Evolutionary conservation across 2,113 vertebrate species (phyloP), one percentile per base, ranked within the genome.

Genomic region (Psilopsiagon aurifrons): DNA sequence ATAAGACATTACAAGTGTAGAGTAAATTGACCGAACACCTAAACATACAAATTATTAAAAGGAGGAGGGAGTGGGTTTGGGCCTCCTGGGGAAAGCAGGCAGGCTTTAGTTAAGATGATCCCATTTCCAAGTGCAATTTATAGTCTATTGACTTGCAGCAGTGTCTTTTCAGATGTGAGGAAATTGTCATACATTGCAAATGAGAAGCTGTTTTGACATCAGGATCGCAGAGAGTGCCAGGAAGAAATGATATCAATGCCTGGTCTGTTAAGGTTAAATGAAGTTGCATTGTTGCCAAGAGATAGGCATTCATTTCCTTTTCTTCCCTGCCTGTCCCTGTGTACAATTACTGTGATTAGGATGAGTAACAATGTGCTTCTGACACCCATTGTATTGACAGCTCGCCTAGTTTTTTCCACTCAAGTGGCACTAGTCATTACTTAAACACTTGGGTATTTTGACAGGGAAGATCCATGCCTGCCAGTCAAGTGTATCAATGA

Each of bases 1-100:
- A 98, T 98, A 97, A 98, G 98, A 98, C 98, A 95, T 98, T 97
- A 98, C 98, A 98, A 98, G 98, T 95, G 97, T 98, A 97, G 97
- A 97, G 97, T 97, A 98, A 98, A 99, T 98, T 98, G 98, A 98
- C 98, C 97, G 97, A 99, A 99, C 98, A 99, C 97, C 98, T 98
- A 99, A 99, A 99, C 98, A 99, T 98, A 99, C 98, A 99, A 99
- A 99, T 99, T 98, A 99, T 99, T 99, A 99, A 99, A 99, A 99
- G 98, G 98, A 98, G 98, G 98, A 68, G 98, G 97, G 92, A 96
- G 94, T 3, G 31, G 93, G 96, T 96, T 94, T 51, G 96, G 93
- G 94, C 97, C 98, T 97, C 95, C 88, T 95, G 98, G 98, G 98
- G 97, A 98, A 98, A 98, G 97, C 97, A 98, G 97, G 96, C 97